A percentile compares a stretch with the other conserved stretches of the same genome.
These are phyloP conservation scores for Scaptomyza flava DNA, from an alignment of 2,888 invertebrate species.

Conservation along the genomic window DNA sequence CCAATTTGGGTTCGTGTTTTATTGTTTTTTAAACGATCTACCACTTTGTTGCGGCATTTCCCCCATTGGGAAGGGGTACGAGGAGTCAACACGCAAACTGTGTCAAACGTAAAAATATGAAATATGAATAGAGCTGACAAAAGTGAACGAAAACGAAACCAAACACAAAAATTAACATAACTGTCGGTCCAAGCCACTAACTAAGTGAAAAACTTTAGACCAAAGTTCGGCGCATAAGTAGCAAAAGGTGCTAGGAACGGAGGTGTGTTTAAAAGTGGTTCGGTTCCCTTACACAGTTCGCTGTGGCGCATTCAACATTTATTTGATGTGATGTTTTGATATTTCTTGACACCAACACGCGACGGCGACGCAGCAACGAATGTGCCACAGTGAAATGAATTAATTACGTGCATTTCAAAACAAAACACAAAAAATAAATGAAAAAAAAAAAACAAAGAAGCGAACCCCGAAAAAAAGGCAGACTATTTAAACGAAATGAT, in stretches of 20 bases:
- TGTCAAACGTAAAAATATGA: slow-evolving; percentile 56
- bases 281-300: slow-evolving; percentile 34
- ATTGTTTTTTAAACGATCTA: slow-evolving; percentile 81
- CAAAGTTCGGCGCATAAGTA: slow-evolving; percentile 40
- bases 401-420: slow-evolving; percentile 82
- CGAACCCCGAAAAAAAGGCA: slow-evolving; percentile 35
- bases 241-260: slow-evolving; percentile 63
- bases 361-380: slow-evolving; percentile 65
- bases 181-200: slow-evolving; percentile 46
- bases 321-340: slow-evolving; percentile 85
- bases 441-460: slow-evolving; percentile 39
- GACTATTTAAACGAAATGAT: slow-evolving; percentile 81
- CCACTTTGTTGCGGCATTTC: slow-evolving; percentile 72
- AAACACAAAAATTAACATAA: slow-evolving; percentile 71
- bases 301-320: slow-evolving; percentile 80
- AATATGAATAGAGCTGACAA: slow-evolving; percentile 62
- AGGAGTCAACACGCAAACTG: slow-evolving; percentile 60
- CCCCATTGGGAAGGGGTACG: slow-evolving; percentile 15
- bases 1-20: slow-evolving; percentile 62
- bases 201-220: slow-evolving; percentile 48
- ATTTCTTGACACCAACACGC: slow-evolving; percentile 84
- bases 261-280: slow-evolving; percentile 17
- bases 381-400: slow-evolving; percentile 78
- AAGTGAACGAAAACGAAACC: slow-evolving; percentile 61
- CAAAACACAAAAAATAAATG: slow-evolving; percentile 46